These are phyloP conservation scores for Arctopsyche grandis DNA, from an alignment of 1,140 invertebrate genomes.

Conservation along the genomic window DNA sequence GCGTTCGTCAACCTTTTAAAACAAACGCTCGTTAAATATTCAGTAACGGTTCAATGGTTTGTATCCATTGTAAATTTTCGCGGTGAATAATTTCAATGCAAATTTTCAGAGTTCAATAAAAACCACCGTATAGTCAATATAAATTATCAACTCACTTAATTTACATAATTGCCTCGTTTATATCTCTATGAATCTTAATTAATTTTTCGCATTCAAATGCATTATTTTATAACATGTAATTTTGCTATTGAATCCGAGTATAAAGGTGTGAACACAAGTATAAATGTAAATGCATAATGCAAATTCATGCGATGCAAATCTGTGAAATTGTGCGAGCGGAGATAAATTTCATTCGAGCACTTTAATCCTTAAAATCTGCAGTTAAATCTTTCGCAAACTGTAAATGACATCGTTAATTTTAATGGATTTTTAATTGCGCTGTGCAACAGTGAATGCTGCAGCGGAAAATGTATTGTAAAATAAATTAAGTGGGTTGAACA, in stretches of 20 bases:
- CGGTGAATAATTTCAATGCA: slow-evolving; percentile 24
- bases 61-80: neutral
- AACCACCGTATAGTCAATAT: neutral
- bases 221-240: no score
- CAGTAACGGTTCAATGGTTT: neutral
- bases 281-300: slow-evolving; percentile 12
- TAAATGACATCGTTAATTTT: slow-evolving; percentile 48
- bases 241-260: no score
- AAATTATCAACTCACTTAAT: neutral
- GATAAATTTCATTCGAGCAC: slow-evolving; percentile 41
- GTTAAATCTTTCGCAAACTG: slow-evolving; percentile 33
- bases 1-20: no score
- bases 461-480: slow-evolving; percentile 16
- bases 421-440: slow-evolving; percentile 48
- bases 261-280: no score
- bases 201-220: no score
- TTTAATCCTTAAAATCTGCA: slow-evolving; percentile 42
- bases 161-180: no score
- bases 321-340: slow-evolving; percentile 14
- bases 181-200: no score
- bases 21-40: slow-evolving; percentile 31
- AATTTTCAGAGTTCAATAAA: slow-evolving; percentile 9
- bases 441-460: neutral
- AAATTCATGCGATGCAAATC: slow-evolving; percentile 32
- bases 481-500: neutral